A percentile compares a stretch with the other conserved stretches of the same genome.
Evolutionary conservation across 2,888 invertebrate species (phyloP).

Genomic region (Anthrax anthrax): DNA sequence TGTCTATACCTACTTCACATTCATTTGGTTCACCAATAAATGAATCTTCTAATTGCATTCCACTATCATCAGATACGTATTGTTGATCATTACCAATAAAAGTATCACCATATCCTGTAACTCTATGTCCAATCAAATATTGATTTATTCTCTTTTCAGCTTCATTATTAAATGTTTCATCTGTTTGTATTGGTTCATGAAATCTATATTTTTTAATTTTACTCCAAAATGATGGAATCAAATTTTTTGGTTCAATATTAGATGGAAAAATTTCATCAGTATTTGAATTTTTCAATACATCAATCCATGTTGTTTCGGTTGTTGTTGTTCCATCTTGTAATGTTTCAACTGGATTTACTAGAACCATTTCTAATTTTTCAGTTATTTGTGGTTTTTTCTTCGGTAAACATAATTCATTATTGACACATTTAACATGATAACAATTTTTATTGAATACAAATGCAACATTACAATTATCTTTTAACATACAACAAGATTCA

Average conservation of each 20-base stretch:
- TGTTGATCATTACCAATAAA: constrained; percentile 17
- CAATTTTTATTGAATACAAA: constrained; percentile 62
- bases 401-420: constrained; percentile 57
- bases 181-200: constrained; percentile 9
- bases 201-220: constrained; percentile 22
- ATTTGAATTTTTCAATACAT: constrained; percentile 22
- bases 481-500: constrained; percentile 39
- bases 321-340: background rate
- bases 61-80: constrained; percentile 23
- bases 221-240: constrained; percentile 26
- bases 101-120: constrained; percentile 9
- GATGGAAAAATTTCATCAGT: constrained; percentile 17
- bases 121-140: constrained; percentile 15
- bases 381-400: constrained; percentile 44
- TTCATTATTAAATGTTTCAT: background rate
- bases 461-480: constrained; percentile 55
- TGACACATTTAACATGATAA: constrained; percentile 59
- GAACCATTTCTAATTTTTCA: constrained; percentile 56
- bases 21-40: constrained; percentile 21
- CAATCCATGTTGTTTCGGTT: constrained; percentile 20
- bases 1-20: constrained; percentile 45
- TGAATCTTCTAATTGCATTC: constrained; percentile 36
- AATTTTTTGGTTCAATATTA: constrained; percentile 4
- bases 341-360: constrained; percentile 50
- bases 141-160: constrained; percentile 28